Base-by-base conservation (phyloP, 2,888 invertebrate species). In the Nesidiocoris tenuis region DNA sequence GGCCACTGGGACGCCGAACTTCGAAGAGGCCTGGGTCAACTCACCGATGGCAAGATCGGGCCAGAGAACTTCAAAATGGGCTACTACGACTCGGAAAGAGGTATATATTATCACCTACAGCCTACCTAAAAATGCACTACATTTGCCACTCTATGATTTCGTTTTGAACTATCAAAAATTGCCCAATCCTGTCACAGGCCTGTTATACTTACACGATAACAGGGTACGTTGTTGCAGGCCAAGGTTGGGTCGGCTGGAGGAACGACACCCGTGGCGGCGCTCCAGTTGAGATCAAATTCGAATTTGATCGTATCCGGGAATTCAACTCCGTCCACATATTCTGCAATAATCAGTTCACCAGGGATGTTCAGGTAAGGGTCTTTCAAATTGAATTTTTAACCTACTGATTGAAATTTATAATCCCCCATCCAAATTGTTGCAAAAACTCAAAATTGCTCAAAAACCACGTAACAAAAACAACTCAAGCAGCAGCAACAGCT, bases 221-320 rank as follows among this genome's bases (percentile, higher is more conserved):
- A 72, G 72, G 74, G 21, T 23, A 64, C 56, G 39, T 74, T 64
- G 74, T 66, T 66, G 74, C 74, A 78, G 78, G 78, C 22, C 91
- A 92, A 81, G 92, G 94, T 68, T 96, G 95, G 96, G 90, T 96
- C 25, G 96, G 95, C 0, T 96, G 96, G 96, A 88, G 90, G 82
- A 93, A 93, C 83, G 92, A 93, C 82, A 89, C 90, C 1, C 85
- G 89, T 1, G 85, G 86, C 61, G 85, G 86, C 25, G 85, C 86
- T 81, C 88, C 90, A 0, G 87, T 91, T 0, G 89, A 89, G 80
- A 86, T 92, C 80, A 87, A 86, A 76, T 91, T 92, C 85, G 93
- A 94, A 83, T 96, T 96, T 84, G 95, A 95, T 82, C 88, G 88
- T 82, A 91, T 94, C 76, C 87, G 95, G 18, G 95, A 95, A 84